These are phyloP conservation scores for Caranx melampygus DNA, from an alignment of 2,113 vertebrate genomes.

Conservation along the genomic window DNA sequence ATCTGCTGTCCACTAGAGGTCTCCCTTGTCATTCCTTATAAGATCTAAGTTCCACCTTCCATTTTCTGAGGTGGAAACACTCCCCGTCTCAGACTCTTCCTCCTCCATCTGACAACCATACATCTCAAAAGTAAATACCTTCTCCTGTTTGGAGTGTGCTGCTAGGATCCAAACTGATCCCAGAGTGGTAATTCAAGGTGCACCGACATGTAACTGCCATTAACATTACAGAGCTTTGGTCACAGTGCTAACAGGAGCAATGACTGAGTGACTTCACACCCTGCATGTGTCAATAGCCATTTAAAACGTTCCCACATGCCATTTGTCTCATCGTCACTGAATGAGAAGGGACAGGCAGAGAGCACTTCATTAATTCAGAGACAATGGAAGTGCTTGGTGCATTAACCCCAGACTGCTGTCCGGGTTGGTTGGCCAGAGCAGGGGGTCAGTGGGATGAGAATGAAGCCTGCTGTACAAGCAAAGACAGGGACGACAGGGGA, in stretches of 20 bases:
- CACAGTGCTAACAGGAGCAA: constrained; percentile 4
- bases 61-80: constrained; percentile 69
- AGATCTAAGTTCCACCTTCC: constrained; percentile 52
- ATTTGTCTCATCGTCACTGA: constrained; percentile 68
- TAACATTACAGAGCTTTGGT: constrained; percentile 8
- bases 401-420: constrained; percentile 80
- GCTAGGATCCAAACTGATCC: constrained; percentile 47
- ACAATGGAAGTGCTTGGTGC: constrained; percentile 77
- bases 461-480: constrained; percentile 75
- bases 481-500: constrained; percentile 45
- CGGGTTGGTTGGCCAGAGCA: constrained; percentile 52
- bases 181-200: constrained; percentile 31
- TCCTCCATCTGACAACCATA: constrained; percentile 64
- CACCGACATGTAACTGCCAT: constrained; percentile 6
- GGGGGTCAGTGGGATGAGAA: constrained; percentile 80
- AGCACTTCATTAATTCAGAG: constrained; percentile 81
- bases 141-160: constrained; percentile 26
- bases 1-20: constrained; percentile 69
- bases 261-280: constrained; percentile 58
- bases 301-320: constrained; percentile 67
- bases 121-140: constrained; percentile 61
- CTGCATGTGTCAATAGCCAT: constrained; percentile 58
- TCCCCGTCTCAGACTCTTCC: constrained; percentile 30
- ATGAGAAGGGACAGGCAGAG: constrained; percentile 72
- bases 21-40: constrained; percentile 68